phyloP scores from a whole-genome alignment of 2,113 vertebrate species.

The Etheostoma cragini region DNA sequence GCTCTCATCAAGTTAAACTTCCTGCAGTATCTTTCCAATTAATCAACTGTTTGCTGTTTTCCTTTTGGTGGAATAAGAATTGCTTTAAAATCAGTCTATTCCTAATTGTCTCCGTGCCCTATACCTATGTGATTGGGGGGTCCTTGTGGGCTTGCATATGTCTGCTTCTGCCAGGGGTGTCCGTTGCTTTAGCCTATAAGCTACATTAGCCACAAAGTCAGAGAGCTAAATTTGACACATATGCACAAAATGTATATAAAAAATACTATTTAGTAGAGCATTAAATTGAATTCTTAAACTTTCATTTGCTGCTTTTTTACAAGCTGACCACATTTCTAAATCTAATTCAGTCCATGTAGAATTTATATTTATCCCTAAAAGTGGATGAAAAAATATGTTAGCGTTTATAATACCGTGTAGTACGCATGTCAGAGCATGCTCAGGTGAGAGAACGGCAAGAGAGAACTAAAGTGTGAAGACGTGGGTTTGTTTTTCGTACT shows the following conservation, averaged over 20 bases:
- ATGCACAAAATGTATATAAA: background rate
- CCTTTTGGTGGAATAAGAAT: background rate
- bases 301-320: background rate
- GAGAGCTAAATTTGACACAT: conserved; percentile 1
- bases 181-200: background rate
- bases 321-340: background rate
- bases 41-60: background rate
- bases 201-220: background rate
- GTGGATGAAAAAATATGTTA: background rate
- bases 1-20: background rate
- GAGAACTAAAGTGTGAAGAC: background rate
- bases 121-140: background rate
- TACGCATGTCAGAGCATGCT: conserved; percentile 19
- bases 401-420: background rate
- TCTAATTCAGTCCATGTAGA: background rate
- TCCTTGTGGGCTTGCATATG: conserved; percentile 26
- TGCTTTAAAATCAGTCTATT: conserved; percentile 5
- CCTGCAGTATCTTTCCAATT: background rate
- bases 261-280: background rate
- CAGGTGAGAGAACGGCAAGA: background rate
- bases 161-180: background rate
- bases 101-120: background rate
- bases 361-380: background rate
- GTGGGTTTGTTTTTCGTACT: background rate
- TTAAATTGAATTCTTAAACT: background rate